Conservation (phyloP, 2,113 vertebrate species). For the Sinocyclocheilus grahami region DNA sequence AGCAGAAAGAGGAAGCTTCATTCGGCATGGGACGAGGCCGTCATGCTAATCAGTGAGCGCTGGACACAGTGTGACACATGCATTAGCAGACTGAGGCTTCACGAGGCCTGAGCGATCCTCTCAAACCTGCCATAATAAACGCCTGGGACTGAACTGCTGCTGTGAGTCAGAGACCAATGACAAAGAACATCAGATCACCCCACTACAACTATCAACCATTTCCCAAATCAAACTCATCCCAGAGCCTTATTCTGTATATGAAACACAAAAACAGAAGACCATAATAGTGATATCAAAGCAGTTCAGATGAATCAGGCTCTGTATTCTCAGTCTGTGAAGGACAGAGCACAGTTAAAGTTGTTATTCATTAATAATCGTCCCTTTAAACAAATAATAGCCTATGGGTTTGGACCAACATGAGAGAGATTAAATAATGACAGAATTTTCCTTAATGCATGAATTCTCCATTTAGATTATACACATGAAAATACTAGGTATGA, state of each 20-base stretch:
- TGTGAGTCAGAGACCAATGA: neutral
- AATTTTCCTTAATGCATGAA: too few species aligned
- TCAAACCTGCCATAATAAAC: neutral
- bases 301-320: neutral
- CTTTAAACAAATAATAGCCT: too few species aligned
- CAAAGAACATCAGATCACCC: neutral
- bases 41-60: slow-evolving; percentile 67
- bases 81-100: slow-evolving; percentile 72
- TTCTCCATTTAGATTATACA: too few species aligned
- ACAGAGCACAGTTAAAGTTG: neutral
- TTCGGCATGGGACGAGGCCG: neutral
- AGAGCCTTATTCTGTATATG: too few species aligned
- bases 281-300: neutral
- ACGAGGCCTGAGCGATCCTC: neutral
- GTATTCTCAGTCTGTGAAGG: neutral
- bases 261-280: too few species aligned
- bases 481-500: too few species aligned
- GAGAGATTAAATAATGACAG: too few species aligned
- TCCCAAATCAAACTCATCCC: neutral
- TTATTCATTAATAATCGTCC: neutral
- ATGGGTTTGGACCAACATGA: too few species aligned
- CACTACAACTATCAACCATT: neutral
- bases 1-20: slow-evolving; percentile 69
- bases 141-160: neutral
- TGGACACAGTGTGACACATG: slow-evolving; percentile 80